Conservation (phyloP, 2,888 invertebrate genomes). For the Hyppa rectilinea region DNA sequence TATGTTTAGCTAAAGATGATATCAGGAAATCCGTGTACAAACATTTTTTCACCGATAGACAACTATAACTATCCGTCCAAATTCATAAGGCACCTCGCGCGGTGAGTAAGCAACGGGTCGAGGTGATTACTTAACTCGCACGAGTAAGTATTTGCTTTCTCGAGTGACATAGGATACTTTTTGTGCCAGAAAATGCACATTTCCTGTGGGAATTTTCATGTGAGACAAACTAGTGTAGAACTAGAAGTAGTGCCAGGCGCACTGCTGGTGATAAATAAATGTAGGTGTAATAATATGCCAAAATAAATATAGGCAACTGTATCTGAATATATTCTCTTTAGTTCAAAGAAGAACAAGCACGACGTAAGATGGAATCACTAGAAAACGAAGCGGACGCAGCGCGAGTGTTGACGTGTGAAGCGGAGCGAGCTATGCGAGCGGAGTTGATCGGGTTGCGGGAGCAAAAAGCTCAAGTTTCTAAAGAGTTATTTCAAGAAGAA, state of each 20-base stretch:
- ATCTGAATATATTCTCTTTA: slow-evolving; percentile 56
- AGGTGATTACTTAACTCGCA: background rate
- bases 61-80: background rate
- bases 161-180: background rate
- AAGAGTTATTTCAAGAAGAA: slow-evolving; percentile 77
- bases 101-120: no score
- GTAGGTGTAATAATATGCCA: background rate
- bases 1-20: background rate
- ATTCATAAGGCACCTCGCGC: background rate
- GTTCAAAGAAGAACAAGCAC: slow-evolving; percentile 84
- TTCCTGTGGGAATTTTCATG: background rate
- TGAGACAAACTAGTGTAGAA: background rate
- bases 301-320: background rate
- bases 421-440: slow-evolving; percentile 80
- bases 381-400: slow-evolving; percentile 77
- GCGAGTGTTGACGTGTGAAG: slow-evolving; percentile 76
- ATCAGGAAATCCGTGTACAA: background rate
- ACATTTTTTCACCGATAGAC: background rate
- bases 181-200: background rate
- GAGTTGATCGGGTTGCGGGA: slow-evolving; percentile 79
- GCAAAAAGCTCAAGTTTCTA: slow-evolving; percentile 76
- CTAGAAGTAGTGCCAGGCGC: background rate
- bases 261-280: background rate
- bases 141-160: background rate
- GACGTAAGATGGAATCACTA: slow-evolving; percentile 72